These are phyloP conservation scores for Felis chaus DNA, from an alignment of 2,113 vertebrate genomes.

Conservation along the genomic window DNA sequence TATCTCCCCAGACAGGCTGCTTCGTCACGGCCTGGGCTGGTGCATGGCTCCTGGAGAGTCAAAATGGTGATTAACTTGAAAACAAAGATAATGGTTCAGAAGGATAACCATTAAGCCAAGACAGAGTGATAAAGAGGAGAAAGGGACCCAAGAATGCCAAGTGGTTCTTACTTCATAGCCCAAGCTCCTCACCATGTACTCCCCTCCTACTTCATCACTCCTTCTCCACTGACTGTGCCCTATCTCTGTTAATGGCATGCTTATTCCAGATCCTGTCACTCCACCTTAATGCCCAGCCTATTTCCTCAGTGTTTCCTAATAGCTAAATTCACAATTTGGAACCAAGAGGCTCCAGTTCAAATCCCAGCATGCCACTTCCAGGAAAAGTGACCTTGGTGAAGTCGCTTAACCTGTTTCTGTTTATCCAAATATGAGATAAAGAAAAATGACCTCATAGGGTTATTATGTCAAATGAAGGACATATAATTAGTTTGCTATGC, in stretches of 20 bases:
- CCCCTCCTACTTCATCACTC: not conserved
- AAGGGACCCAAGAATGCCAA: not conserved
- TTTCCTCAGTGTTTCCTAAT: not conserved
- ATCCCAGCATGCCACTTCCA: not conserved
- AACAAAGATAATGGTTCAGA: not conserved
- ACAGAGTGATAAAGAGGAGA: not conserved
- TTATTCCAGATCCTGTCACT: not conserved
- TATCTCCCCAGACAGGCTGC: conserved; percentile 83
- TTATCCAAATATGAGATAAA: not conserved
- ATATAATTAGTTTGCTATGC: not conserved
- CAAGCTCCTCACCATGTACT: not conserved
- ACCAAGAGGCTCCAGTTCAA: not conserved
- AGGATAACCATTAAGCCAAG: not conserved
- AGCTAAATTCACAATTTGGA: not conserved
- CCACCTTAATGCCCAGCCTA: not conserved
- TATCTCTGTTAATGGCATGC: not conserved
- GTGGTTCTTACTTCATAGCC: not conserved
- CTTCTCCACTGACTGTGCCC: not conserved
- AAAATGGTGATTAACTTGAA: not conserved
- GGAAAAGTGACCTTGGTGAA: not conserved
- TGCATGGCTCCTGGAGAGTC: not conserved
- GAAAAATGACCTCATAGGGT: not conserved
- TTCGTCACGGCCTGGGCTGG: conserved; percentile 34
- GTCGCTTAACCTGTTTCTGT: not conserved
- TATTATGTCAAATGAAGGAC: not conserved